Base-by-base conservation (phyloP, 2,797 vertebrate genomes). In the Onychomys torridus region DNA sequence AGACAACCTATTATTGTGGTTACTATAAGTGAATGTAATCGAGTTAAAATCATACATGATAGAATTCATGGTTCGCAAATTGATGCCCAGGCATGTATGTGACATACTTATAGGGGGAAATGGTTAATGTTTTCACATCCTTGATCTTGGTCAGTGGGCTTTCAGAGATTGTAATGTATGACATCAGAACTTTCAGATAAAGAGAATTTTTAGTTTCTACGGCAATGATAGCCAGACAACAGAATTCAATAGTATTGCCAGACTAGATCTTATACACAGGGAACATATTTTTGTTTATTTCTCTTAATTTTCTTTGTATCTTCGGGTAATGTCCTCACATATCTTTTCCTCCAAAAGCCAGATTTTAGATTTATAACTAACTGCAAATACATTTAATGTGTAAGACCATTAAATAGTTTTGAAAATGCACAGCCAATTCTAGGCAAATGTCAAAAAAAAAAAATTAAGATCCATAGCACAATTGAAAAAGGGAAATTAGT, bases 361-460 rank as follows among this genome's bases (percentile, higher is more conserved):
- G 32, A 91, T 88, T 63, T 93, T 93, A 96, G 25, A 90, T 63
- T 73, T 69, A 63, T 69, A 61, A 34, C 87, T 87, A 61, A 34
- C 87, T 87, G 37, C 63, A 55, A 88, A 78, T 65, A 78, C 19
- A 67, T 25, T 46, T 79, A 82, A 55, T 82, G 25, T 75, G 21
- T 77, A 25, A 57, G 17, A 32, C 40, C 40, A 32, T 84, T 40
- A 94, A 95, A 61, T 83, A 67, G 49, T 43, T 96, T 92, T 75
- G 40, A 73, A 90, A 90, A 46, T 78, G 23, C 4, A 32, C 21
- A 67, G 57, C 52, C 92, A 83, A 34, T 67, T 67, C 52, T 8
- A 77, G 63, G 43, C 55, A 13, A 85, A 65, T 78, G 89, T 78
- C 27, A 86, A 87, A 75, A 46, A 86, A 87, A 75, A 46, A 49